Evolutionary conservation across 2,888 invertebrate species (phyloP).

Genomic region (Monochamus alternatus): DNA sequence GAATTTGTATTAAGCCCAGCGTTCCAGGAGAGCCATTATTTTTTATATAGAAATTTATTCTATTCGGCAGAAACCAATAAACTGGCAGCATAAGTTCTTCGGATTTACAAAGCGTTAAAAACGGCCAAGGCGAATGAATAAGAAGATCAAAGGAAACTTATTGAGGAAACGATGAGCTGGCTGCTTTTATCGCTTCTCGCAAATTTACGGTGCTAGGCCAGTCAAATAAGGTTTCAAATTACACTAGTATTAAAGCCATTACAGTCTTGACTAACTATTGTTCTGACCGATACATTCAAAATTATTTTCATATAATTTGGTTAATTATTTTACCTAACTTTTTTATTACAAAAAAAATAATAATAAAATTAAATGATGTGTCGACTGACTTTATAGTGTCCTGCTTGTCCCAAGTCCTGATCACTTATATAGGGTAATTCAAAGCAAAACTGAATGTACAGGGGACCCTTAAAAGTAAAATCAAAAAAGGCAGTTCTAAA

Average conservation of each 20-base stretch:
- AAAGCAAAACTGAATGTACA: too few species aligned
- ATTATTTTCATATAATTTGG: too few species aligned
- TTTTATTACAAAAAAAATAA: too few species aligned
- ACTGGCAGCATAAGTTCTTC: slow-evolving; percentile 44
- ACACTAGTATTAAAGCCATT: neutral
- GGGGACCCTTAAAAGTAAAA: too few species aligned
- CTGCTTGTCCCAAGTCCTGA: too few species aligned
- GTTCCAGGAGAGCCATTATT: slow-evolving; percentile 7
- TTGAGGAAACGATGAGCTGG: slow-evolving; percentile 50
- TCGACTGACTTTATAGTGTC: too few species aligned
- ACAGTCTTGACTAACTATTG: neutral
- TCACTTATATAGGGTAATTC: too few species aligned
- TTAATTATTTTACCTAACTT: too few species aligned
- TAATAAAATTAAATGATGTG: too few species aligned
- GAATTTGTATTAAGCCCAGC: slow-evolving; percentile 8
- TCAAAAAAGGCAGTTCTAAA: too few species aligned
- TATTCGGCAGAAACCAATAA: slow-evolving; percentile 44
- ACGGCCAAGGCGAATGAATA: slow-evolving; percentile 51
- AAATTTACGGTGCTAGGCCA: slow-evolving; percentile 32
- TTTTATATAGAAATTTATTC: slow-evolving; percentile 43
- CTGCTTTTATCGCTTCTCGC: slow-evolving; percentile 52
- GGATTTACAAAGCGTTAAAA: slow-evolving; percentile 48
- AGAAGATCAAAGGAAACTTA: slow-evolving; percentile 54
- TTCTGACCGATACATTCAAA: too few species aligned
- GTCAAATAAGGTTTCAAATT: slow-evolving; percentile 2